Conservation (phyloP, 2,797 vertebrate species). For the Eremophila alpestris region DNA sequence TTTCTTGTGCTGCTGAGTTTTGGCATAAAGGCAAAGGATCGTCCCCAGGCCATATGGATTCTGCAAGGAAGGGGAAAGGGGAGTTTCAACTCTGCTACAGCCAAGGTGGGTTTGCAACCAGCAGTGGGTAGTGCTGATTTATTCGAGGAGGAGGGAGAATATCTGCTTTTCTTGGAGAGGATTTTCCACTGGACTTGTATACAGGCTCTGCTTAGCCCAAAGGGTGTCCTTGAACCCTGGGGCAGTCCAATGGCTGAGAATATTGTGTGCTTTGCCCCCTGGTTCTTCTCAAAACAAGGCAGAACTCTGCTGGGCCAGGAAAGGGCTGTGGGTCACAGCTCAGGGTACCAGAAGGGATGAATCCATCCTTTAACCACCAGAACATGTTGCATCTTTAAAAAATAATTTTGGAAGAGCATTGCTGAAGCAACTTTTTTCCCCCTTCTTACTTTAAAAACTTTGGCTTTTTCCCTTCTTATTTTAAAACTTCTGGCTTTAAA, state of each 20-base stretch:
- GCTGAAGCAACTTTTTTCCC: not conserved
- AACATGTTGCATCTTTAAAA: not conserved
- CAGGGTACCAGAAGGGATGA: not conserved
- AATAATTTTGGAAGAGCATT: not conserved
- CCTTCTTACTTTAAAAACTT: not conserved
- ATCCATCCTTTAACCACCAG: not conserved
- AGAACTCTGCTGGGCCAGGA: not conserved
- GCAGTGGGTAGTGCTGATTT: not conserved
- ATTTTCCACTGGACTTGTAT: not conserved
- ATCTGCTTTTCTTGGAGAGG: not conserved
- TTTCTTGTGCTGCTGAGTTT: not conserved
- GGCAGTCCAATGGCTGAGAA: not conserved
- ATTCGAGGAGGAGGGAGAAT: not conserved
- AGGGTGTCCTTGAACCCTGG: not conserved
- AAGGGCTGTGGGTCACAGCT: not conserved
- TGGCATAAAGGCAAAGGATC: not conserved
- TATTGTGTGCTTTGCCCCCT: rapidly evolving
- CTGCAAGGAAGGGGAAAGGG: not conserved
- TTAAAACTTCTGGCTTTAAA: not conserved
- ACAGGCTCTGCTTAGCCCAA: not conserved
- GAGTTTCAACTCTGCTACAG: not conserved
- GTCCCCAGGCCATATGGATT: not conserved
- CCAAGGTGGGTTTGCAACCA: not conserved
- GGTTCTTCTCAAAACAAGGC: not conserved
- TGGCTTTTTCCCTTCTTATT: not conserved